Percentiles rank a stretch among this genome's conserved stretches.
Conservation (phyloP, 2,797 vertebrate genomes). For the Vespertilio murinus region DNA sequence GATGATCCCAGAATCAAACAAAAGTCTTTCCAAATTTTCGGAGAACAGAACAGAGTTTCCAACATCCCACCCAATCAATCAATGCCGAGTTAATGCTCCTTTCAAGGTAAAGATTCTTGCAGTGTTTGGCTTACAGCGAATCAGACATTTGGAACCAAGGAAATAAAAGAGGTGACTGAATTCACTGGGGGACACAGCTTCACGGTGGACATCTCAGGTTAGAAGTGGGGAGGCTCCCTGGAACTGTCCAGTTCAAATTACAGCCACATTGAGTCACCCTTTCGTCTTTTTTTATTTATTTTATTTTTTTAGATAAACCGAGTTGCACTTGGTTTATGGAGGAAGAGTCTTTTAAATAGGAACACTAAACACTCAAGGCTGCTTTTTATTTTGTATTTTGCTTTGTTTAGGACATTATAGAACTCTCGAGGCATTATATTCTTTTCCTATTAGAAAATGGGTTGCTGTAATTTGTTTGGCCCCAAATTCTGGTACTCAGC, state of each 20-base stretch:
- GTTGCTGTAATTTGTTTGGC: conserved; percentile 73
- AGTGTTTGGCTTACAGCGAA: conserved; percentile 48
- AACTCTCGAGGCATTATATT: conserved; percentile 12
- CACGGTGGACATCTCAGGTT: conserved; percentile 10
- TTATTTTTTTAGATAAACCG: conserved; percentile 25
- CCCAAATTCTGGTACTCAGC: conserved; percentile 43
- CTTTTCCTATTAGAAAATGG: conserved; percentile 48
- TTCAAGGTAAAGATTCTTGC: conserved; percentile 21
- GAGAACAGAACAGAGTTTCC: neutral
- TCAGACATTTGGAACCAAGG: conserved; percentile 51
- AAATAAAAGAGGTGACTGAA: conserved; percentile 54
- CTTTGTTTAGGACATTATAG: conserved; percentile 52
- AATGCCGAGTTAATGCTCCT: neutral
- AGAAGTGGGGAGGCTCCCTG: conserved; percentile 16
- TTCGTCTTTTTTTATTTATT: neutral
- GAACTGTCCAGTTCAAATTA: conserved; percentile 31
- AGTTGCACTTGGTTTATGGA: conserved; percentile 36
- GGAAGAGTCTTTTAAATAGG: conserved; percentile 28
- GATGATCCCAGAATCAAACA: neutral
- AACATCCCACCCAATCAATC: conserved; percentile 8
- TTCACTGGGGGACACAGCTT: neutral
- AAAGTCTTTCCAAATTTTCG: neutral
- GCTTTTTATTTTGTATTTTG: conserved; percentile 1
- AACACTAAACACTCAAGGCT: neutral
- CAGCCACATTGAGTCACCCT: neutral